Evolutionary conservation across 2,797 vertebrate species (phyloP).

Genomic region (Rhynchotus rufescens): DNA sequence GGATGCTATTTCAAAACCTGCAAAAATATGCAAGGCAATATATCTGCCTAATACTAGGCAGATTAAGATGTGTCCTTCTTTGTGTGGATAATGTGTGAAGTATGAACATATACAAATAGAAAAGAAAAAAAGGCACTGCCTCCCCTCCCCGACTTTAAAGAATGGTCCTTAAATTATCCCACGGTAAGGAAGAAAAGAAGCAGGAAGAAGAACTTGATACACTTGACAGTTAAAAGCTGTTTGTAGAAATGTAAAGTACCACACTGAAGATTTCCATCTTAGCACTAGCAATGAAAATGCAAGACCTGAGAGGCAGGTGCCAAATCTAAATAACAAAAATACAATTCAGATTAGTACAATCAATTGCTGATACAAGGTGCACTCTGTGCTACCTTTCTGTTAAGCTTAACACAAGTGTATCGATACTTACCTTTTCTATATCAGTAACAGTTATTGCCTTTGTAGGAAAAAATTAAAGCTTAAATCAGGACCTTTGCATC

Average conservation of each 20-base stretch:
- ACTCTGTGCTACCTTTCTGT: neutral
- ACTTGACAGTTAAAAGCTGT: conserved; percentile 46
- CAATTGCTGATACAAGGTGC: neutral
- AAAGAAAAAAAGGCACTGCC: neutral
- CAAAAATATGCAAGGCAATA: conserved; percentile 55
- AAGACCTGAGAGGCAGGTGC: conserved; percentile 50
- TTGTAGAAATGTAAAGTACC: conserved; percentile 42
- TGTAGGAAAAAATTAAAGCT: conserved; percentile 14
- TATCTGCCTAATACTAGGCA: conserved; percentile 14
- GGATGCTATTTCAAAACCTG: conserved; percentile 62
- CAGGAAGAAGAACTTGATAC: conserved; percentile 28
- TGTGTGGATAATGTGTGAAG: conserved; percentile 37
- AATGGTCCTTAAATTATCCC: conserved; percentile 38
- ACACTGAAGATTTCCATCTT: conserved; percentile 29
- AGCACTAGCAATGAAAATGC: conserved; percentile 57
- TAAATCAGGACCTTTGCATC: conserved; percentile 25
- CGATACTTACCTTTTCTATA: conserved; percentile 57
- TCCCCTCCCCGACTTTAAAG: neutral
- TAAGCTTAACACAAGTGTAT: neutral
- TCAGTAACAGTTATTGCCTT: conserved; percentile 49
- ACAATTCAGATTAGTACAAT: conserved; percentile 49
- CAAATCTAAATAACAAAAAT: conserved; percentile 45
- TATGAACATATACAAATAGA: neutral
- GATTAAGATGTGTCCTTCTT: neutral
- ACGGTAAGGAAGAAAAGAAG: conserved; percentile 27